phyloP scores from a whole-genome alignment of 2,888 invertebrate genomes.

The Diadromus collaris region DNA sequence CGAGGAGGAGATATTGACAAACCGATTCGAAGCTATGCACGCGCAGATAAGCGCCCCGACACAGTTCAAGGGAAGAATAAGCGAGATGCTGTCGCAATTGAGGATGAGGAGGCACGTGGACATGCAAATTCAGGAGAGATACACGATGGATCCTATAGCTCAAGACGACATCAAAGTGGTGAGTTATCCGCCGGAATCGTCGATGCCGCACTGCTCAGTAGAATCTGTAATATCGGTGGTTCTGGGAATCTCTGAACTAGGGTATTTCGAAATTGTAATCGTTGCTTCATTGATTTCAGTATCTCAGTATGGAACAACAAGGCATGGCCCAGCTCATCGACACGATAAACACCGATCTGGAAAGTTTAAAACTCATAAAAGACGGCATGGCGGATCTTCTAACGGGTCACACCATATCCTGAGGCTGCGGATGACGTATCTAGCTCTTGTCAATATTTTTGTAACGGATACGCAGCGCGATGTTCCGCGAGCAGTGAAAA shows the following conservation, averaged over 20 bases:
- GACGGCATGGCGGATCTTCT: constrained; percentile 86
- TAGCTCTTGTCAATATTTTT: not conserved
- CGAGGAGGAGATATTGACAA: constrained; percentile 95
- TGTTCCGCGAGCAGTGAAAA: not conserved
- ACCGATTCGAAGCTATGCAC: constrained; percentile 92
- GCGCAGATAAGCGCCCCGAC: constrained; percentile 95
- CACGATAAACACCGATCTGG: constrained; percentile 90
- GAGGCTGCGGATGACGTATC: constrained; percentile 55
- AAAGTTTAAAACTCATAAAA: constrained; percentile 89
- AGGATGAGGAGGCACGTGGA: constrained; percentile 85
- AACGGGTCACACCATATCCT: constrained; percentile 72
- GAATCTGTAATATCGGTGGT: no score
- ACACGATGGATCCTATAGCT: constrained; percentile 87
- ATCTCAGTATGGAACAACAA: constrained; percentile 92
- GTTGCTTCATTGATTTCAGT: constrained; percentile 81
- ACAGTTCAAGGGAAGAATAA: constrained; percentile 96
- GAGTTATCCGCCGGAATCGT: constrained; percentile 53
- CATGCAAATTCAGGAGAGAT: constrained; percentile 85
- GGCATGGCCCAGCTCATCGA: constrained; percentile 93
- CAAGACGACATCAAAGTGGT: constrained; percentile 84
- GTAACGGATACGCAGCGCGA: constrained; percentile 1
- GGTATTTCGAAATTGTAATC: constrained; percentile 2
- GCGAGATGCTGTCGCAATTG: constrained; percentile 94
- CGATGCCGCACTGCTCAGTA: not conserved
- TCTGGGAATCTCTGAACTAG: not conserved